Conservation (phyloP, 1,140 invertebrate genomes). For the Calycopis cecrops region DNA sequence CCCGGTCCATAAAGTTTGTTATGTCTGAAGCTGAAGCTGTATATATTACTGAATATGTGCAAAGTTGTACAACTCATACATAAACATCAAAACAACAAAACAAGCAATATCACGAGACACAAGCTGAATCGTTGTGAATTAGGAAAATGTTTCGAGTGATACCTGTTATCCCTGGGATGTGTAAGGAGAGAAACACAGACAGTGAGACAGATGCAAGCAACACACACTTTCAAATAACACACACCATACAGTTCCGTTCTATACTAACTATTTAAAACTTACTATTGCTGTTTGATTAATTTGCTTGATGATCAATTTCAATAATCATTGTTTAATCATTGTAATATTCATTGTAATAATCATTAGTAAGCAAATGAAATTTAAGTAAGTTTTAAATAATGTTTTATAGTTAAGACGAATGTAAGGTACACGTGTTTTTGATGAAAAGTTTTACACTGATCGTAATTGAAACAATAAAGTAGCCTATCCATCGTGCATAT, state of each 20-base stretch:
- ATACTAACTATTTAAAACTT: constrained; percentile 5
- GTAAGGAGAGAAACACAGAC: constrained; percentile 71
- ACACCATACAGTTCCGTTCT: constrained; percentile 1
- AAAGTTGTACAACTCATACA: constrained; percentile 14
- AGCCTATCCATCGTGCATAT: too few species aligned
- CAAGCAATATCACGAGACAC: constrained; percentile 60
- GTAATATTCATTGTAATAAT: too few species aligned
- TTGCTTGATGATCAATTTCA: too few species aligned
- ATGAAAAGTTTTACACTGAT: too few species aligned
- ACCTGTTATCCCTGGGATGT: constrained; percentile 72
- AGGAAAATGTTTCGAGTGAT: constrained; percentile 58
- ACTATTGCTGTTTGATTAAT: too few species aligned
- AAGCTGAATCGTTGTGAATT: constrained; percentile 49
- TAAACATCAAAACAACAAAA: constrained; percentile 19
- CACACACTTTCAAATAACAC: constrained; percentile 40
- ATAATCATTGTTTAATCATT: too few species aligned
- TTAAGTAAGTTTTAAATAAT: too few species aligned
- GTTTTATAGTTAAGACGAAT: too few species aligned
- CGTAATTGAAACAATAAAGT: too few species aligned
- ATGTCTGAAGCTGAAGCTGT: constrained; percentile 10
- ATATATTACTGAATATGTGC: constrained; percentile 1
- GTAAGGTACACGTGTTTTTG: too few species aligned
- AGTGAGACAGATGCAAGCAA: constrained; percentile 71
- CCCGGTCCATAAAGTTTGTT: neutral
- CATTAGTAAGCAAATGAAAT: too few species aligned